Base-by-base conservation (phyloP, 2,797 vertebrate genomes). In the Sebastiscus tertius region DNA sequence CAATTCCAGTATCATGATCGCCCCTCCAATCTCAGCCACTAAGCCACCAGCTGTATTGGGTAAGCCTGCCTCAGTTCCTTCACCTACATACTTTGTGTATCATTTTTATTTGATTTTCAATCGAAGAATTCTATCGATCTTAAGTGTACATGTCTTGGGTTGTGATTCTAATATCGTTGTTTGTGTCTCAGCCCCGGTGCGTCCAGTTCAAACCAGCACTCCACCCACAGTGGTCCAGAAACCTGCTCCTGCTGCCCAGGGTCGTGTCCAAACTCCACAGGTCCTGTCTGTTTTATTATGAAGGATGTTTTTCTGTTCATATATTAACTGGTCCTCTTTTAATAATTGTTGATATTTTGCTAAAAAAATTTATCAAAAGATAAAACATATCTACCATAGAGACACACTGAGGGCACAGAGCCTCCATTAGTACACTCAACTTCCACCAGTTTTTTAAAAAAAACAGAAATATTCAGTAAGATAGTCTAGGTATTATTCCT, bases 141-240 rank as follows among this genome's bases (percentile, higher is more conserved):
- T n/a, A 58, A 27, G 4, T 80, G 4, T 29, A 39, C 2, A 22
- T 80, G n/a, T 3, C 2, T 34, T 59, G 12, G 4, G 2, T 67
- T 71, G 16, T 72, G 11, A 69, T 80, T 56, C 20, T 72, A 20
- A 73, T 52, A 7, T 54, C 58, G 3, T 58, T 78, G 29, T 1
- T 81, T 85, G 20, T 88, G 42, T 86, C 24, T 63, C 75, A 92
- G 91, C 82, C 27, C 89, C 93, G 78, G 87, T 95, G 9, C 94
- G 94, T 16, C 92, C 95, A 6, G 83, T 95, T 81, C 97, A 97
- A 76, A 93, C 80, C 64, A 84, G 62, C 31, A 76, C 95, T 3
- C 80, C 91, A 20, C 20, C 94, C 49, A 64, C 93, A 1, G 33
- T 77, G 18, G 76, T 94, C 3, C 97, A 96, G 94, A 99, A 97